These are phyloP conservation scores for Myotis lucifugus DNA, from an alignment of 2,113 vertebrate species.

Conservation along the genomic window DNA sequence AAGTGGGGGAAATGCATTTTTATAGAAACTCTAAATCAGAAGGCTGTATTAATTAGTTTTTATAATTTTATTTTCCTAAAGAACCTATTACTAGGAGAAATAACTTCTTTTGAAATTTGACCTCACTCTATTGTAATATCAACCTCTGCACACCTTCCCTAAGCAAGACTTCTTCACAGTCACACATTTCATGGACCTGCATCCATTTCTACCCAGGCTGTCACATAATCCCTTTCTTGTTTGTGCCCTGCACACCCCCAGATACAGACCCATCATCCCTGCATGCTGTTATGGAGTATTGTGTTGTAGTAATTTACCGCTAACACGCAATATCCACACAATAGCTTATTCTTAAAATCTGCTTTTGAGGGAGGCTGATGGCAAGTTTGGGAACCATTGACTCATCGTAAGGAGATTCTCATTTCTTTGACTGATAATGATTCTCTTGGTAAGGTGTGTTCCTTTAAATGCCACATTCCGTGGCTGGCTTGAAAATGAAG, in stretches of 20 bases:
- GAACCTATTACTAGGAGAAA: not conserved
- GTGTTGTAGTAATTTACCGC: no score
- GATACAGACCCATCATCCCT: no score
- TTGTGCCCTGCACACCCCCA: not conserved
- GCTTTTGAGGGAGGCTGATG: not conserved
- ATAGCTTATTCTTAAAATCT: not conserved
- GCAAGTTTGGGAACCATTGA: not conserved
- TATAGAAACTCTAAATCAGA: not conserved
- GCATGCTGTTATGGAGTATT: no score
- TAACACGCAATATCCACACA: rapidly evolving
- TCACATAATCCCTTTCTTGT: not conserved
- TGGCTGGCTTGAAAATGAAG: not conserved
- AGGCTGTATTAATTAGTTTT: not conserved
- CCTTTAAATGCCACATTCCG: not conserved
- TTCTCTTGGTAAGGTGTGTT: not conserved
- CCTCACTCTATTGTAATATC: no score
- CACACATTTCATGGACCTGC: rapidly evolving
- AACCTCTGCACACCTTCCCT: rapidly evolving
- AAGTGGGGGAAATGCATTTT: not conserved
- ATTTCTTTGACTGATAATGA: not conserved
- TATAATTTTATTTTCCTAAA: not conserved
- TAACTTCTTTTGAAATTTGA: not conserved
- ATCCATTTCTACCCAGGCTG: rapidly evolving
- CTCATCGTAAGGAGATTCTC: no score
- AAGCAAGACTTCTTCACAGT: rapidly evolving